A percentile compares a stretch with the other conserved stretches of the same genome.
Conservation (phyloP, 1,140 invertebrate species). For the Papilio dardanus region DNA sequence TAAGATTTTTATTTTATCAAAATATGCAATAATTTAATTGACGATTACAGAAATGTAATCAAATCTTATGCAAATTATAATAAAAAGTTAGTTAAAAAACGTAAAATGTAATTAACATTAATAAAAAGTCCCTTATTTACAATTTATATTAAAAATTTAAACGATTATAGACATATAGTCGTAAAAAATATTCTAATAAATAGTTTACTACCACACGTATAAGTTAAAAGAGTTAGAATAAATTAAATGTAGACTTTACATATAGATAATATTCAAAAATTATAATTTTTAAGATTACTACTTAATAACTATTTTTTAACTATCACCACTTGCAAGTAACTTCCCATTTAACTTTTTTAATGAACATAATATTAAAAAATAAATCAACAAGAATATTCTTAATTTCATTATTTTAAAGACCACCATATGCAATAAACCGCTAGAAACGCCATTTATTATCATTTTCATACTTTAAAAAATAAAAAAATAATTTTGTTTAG, state of each 20-base stretch:
- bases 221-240: neutral
- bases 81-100: neutral
- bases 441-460: neutral
- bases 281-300: constrained; percentile 30
- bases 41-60: constrained; percentile 43
- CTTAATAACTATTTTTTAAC: constrained; percentile 13
- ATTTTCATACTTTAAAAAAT: neutral
- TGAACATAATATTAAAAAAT: neutral
- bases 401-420: neutral
- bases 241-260: constrained; percentile 8
- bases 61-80: neutral
- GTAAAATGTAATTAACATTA: neutral
- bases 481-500: neutral
- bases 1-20: constrained; percentile 38
- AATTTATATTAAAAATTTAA: constrained; percentile 1
- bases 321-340: constrained; percentile 35
- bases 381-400: neutral
- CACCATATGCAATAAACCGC: neutral
- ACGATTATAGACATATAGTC: neutral
- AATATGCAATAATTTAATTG: constrained; percentile 47
- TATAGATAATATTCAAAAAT: constrained; percentile 34
- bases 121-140: constrained; percentile 8
- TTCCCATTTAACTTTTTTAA: constrained; percentile 29
- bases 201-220: constrained; percentile 16
- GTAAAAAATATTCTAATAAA: constrained; percentile 12